These are phyloP conservation scores for Halocynthia roretzi DNA, from an alignment of 23 tunicate species.

Conservation along the genomic window DNA sequence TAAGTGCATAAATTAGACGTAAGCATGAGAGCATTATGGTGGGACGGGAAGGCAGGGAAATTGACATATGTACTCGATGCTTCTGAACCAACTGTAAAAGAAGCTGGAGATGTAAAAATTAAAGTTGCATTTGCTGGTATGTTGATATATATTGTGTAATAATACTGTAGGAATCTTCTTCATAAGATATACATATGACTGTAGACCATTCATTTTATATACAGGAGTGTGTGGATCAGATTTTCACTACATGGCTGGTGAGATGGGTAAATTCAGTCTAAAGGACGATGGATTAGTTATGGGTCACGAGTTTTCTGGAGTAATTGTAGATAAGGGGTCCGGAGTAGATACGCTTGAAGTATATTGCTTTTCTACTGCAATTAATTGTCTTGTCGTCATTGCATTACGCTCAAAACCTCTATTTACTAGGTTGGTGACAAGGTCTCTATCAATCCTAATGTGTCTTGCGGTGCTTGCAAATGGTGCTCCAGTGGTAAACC, in stretches of 20 bases:
- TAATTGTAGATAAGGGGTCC: conserved; percentile 36
- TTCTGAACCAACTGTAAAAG: conserved; percentile 24
- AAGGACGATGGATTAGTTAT: conserved; percentile 51
- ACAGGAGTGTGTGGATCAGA: conserved; percentile 79
- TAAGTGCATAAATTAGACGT: no score
- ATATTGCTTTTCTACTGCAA: no score
- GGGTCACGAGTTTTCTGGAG: conserved; percentile 82
- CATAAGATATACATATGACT: no score
- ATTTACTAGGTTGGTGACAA: conserved; percentile 50
- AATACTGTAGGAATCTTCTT: no score
- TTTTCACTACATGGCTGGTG: conserved; percentile 60
- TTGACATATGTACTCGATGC: conserved; percentile 31
- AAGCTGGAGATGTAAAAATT: conserved; percentile 53
- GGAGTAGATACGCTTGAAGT: conserved; percentile 24
- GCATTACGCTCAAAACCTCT: background rate
- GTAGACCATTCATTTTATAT: background rate
- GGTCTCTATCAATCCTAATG: conserved; percentile 69
- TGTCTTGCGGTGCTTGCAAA: conserved; percentile 43
- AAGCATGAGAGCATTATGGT: conserved; percentile 79
- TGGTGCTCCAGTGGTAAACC: conserved; percentile 35
- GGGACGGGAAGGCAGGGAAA: conserved; percentile 48
- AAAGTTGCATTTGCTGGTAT: conserved; percentile 84
- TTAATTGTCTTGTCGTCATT: background rate
- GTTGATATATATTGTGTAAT: no score
- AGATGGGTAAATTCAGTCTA: conserved; percentile 56